Evolutionary conservation across 1,140 invertebrate species (phyloP), one percentile per base, ranked within the genome.

Genomic region (Conopomorpha cramerella): DNA sequence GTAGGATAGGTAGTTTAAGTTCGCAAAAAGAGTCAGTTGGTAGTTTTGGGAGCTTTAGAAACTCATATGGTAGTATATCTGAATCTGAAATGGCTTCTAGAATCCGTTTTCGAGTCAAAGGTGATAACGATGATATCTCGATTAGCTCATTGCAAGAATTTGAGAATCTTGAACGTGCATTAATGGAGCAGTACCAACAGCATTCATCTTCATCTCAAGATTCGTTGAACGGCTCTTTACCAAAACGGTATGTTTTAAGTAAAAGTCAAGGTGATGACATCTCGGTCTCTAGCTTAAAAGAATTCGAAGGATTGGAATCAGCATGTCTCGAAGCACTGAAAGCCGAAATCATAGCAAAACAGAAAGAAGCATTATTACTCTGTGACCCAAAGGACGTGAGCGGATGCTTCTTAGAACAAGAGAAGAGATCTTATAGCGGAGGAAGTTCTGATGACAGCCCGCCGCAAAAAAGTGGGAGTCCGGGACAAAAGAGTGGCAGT

Each of bases 111-210:
- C 90, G 92, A 52, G 85, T 86, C 1, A 83, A 84, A 38, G 85
- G 89, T 2, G 94, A 96, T 49, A 88, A 93, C 61, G 94, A 96
- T 67, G 91, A 94, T 68, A 80, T 94, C 14, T 96, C 93, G 0
- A 86, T 96, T 56, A 92, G 88, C 37, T 96, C 93, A 4, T 78
- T 96, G 38, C 93, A 95, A 68, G 95, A 98, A 65, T 97, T 97
- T 78, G 94, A 96, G 78, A 86, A 88, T 36, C 67, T 97, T 3
- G 95, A 98, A 72, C 85, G 84, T 51, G 86, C 91, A 0, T 67
- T 84, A 19, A 81, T 81, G 57, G 82, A 83, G 37, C 80, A 83
- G 43, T 84, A 85, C 13, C 81, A 85, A 53, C 82, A 84, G 46
- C 79, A 84, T 36, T 86, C 84, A 8, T 79, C 77, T 13, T 79